Evolutionary conservation across 2,113 vertebrate genomes (phyloP).

Genomic region (Propithecus coquereli): DNA sequence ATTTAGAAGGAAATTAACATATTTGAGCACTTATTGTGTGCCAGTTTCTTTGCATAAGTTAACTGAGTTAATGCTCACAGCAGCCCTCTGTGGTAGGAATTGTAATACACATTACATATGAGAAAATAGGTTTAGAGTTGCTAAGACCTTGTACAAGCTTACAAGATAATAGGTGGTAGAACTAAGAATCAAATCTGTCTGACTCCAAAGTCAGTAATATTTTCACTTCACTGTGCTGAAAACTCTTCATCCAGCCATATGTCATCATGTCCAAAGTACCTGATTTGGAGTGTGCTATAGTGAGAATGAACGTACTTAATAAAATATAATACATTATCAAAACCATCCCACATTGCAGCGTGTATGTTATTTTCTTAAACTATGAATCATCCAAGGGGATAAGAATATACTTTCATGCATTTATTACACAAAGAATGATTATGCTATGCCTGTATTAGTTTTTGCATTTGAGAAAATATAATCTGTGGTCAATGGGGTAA

Average conservation of each 20-base stretch:
- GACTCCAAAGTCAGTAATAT: neutral
- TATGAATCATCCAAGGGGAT: neutral
- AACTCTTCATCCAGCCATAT: neutral
- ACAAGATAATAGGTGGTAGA: neutral
- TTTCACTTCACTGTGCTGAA: neutral
- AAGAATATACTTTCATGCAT: neutral
- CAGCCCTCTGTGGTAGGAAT: neutral
- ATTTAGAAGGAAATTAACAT: conserved; percentile 11
- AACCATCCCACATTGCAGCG: neutral
- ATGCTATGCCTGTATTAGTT: neutral
- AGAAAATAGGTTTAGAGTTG: neutral
- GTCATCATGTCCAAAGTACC: neutral
- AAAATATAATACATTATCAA: neutral
- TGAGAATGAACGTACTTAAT: neutral
- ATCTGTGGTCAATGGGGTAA: neutral
- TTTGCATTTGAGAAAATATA: neutral
- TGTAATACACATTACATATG: neutral
- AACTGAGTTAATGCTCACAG: neutral
- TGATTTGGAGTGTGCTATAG: neutral
- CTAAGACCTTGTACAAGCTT: neutral
- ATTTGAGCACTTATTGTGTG: neutral
- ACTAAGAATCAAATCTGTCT: neutral
- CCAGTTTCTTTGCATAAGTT: neutral
- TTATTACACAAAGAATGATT: neutral
- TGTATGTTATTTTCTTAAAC: neutral